These are phyloP conservation scores for Agriopis aurantiaria DNA, from an alignment of 2,888 invertebrate species.

Conservation along the genomic window DNA sequence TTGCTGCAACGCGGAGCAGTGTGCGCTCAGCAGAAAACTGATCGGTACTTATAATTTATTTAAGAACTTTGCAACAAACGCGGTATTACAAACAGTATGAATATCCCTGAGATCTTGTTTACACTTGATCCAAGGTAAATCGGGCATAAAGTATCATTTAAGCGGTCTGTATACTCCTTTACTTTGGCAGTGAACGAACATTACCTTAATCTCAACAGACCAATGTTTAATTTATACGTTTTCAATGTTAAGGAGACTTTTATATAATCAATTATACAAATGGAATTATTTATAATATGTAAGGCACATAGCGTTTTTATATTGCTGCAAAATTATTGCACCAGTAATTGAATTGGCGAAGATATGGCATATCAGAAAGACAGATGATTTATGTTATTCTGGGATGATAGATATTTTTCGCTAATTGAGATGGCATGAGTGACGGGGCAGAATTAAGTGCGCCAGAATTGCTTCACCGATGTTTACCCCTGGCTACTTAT, in stretches of 20 bases:
- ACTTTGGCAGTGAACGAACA: no score
- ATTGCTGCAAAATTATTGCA: conserved; percentile 31
- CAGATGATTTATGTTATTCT: not conserved
- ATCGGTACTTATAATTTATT: no score
- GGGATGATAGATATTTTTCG: no score
- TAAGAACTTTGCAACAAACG: no score
- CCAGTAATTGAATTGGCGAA: conserved; percentile 22
- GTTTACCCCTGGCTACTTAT: not conserved
- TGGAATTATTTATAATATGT: conserved; percentile 31
- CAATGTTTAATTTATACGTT: not conserved
- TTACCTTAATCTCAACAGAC: no score
- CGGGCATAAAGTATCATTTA: no score
- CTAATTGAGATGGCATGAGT: not conserved
- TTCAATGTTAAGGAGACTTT: conserved; percentile 4
- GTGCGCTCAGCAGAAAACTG: no score
- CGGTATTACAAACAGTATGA: no score
- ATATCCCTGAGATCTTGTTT: no score
- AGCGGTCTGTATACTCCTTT: no score
- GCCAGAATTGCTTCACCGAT: not conserved
- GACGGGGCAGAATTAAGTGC: not conserved
- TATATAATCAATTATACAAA: conserved; percentile 15
- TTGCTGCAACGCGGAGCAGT: no score
- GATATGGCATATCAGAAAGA: conserved; percentile 23
- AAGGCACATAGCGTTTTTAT: conserved; percentile 35
- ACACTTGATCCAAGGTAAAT: no score